Percentiles rank a stretch among this genome's conserved stretches.
Conservation (phyloP, 2,113 vertebrate species). For the Neolamprologus hecqui region DNA sequence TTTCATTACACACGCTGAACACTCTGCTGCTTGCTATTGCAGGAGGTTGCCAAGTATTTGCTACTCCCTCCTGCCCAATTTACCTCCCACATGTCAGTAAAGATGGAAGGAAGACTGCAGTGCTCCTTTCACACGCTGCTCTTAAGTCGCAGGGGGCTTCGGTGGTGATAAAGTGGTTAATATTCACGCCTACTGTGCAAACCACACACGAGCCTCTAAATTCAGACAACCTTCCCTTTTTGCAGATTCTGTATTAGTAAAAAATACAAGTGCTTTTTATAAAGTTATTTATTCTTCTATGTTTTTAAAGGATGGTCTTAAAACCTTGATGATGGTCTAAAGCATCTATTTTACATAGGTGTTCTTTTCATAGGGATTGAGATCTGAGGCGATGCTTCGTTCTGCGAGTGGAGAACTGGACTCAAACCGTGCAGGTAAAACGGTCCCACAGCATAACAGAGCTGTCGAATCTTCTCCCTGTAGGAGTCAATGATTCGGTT, state of each 20-base stretch:
- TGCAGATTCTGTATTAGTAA: neutral
- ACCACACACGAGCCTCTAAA: neutral
- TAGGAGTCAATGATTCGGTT: neutral
- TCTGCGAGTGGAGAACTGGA: neutral
- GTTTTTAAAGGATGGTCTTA: neutral
- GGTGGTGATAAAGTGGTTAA: constrained; percentile 4
- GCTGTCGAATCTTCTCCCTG: neutral
- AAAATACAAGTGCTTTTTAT: neutral
- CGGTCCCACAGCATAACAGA: neutral
- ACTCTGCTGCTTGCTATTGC: neutral
- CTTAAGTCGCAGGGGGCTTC: neutral
- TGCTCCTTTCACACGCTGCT: neutral
- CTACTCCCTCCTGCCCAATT: constrained; percentile 23
- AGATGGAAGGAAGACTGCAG: neutral
- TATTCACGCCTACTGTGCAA: neutral
- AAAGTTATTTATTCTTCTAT: neutral
- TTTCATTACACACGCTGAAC: constrained; percentile 9
- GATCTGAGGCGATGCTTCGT: neutral
- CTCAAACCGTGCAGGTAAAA: neutral
- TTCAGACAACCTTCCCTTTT: neutral
- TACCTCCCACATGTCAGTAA: neutral
- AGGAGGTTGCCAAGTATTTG: neutral
- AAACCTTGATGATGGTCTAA: neutral
- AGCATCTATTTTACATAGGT: neutral
- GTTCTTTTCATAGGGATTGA: neutral